A percentile compares a stretch with the other conserved stretches of the same genome.
phyloP scores from a whole-genome alignment of 2,113 vertebrate species.

The Labeo catla region DNA sequence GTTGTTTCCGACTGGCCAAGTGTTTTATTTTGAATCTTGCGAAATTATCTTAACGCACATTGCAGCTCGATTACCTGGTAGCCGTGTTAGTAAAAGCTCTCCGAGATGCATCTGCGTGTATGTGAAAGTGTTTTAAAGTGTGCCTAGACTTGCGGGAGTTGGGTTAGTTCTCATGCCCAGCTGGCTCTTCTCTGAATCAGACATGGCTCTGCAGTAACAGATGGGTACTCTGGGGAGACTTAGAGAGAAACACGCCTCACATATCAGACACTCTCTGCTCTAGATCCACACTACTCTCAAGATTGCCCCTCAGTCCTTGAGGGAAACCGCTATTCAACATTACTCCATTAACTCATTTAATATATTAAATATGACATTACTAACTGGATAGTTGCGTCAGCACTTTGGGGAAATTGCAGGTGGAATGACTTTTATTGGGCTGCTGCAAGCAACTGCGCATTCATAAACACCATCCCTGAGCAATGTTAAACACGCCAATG shows the following conservation, averaged over 20 bases:
- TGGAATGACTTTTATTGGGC: neutral
- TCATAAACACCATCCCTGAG: neutral
- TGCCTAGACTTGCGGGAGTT: constrained; percentile 41
- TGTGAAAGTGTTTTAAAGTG: constrained; percentile 29
- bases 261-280: constrained; percentile 49
- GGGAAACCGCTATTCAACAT: constrained; percentile 15
- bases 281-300: constrained; percentile 35
- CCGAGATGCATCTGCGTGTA: constrained; percentile 14
- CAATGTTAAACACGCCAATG: neutral
- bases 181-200: constrained; percentile 53
- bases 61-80: neutral
- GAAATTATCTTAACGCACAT: neutral
- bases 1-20: neutral
- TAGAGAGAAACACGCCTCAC: constrained; percentile 37
- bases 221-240: constrained; percentile 60
- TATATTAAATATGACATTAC: constrained; percentile 10
- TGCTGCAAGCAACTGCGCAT: neutral
- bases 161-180: constrained; percentile 74
- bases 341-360: constrained; percentile 36
- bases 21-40: neutral
- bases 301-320: constrained; percentile 23
- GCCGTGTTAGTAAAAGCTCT: neutral
- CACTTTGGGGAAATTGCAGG: neutral
- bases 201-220: constrained; percentile 52
- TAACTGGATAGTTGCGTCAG: neutral